A percentile compares a stretch with the other conserved stretches of the same genome.
Evolutionary conservation across 37 sponge, comb jelly and placozoan genomes (phyloP).

Genomic region (Mnemiopsis leidyi): DNA sequence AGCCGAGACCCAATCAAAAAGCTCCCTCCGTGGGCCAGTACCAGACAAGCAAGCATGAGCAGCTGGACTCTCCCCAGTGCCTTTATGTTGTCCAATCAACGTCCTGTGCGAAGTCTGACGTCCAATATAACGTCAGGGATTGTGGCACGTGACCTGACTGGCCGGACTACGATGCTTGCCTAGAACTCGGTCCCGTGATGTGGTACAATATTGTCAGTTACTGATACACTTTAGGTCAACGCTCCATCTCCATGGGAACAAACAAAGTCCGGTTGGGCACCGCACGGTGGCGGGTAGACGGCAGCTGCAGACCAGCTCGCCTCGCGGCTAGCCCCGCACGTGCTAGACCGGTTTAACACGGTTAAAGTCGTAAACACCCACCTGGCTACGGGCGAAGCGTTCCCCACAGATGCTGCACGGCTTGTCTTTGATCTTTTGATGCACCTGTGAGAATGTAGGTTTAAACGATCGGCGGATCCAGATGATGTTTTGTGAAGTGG

Average conservation of each 20-base stretch:
- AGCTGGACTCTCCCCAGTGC: not conserved
- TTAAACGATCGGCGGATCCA: not conserved
- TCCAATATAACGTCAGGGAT: not conserved
- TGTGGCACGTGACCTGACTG: not conserved
- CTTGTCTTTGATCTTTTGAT: slow-evolving; percentile 64
- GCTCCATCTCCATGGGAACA: not conserved
- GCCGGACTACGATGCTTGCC: not conserved
- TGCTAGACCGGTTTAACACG: not conserved
- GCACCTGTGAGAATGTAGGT: slow-evolving; percentile 39
- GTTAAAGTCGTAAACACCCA: not conserved
- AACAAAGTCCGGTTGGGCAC: not conserved
- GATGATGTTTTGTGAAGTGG: not conserved
- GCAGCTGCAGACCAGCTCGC: not conserved
- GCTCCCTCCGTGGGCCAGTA: slow-evolving; percentile 2
- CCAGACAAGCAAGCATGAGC: slow-evolving; percentile 39
- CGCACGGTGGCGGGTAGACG: not conserved
- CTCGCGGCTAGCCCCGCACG: not conserved
- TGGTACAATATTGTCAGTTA: not conserved
- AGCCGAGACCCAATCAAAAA: not conserved
- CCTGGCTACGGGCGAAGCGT: slow-evolving; percentile 47
- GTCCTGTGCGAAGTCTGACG: not conserved
- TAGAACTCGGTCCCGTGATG: not conserved
- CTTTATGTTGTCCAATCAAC: not conserved
- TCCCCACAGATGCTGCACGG: slow-evolving; percentile 50
- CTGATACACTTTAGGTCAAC: not conserved